Conservation (phyloP, 2,797 vertebrate genomes). For the Manis javanica region DNA sequence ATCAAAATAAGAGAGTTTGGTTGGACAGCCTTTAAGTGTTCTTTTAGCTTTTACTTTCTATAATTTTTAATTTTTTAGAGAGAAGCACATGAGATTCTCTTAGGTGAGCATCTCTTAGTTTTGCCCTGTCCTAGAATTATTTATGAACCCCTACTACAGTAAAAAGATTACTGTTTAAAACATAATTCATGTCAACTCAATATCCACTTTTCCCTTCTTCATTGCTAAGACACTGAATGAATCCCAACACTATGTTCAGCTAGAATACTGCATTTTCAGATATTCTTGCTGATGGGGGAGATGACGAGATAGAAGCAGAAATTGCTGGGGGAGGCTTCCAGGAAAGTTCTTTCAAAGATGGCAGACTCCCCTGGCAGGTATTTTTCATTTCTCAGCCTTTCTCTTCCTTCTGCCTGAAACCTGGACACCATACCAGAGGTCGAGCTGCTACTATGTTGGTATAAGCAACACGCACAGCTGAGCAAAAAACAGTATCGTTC, state of each 20-base stretch:
- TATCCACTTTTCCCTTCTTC: neutral
- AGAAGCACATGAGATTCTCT: neutral
- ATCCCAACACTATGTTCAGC: neutral
- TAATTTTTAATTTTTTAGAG: neutral
- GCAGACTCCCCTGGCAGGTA: neutral
- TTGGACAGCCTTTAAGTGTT: neutral
- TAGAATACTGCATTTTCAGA: neutral
- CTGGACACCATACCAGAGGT: neutral
- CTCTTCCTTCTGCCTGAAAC: neutral
- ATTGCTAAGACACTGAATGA: neutral
- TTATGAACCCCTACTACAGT: neutral
- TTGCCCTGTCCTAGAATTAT: neutral
- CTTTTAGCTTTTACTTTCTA: neutral
- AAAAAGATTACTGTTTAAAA: neutral
- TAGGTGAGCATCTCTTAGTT: neutral
- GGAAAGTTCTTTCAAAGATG: slow-evolving; percentile 45
- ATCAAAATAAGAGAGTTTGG: neutral
- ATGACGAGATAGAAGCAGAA: neutral
- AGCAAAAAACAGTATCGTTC: neutral
- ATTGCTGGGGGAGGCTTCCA: neutral
- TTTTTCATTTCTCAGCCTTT: neutral
- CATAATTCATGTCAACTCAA: neutral
- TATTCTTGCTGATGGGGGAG: neutral
- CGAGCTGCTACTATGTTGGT: neutral
- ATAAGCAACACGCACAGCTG: neutral